These are phyloP conservation scores for Panthera uncia DNA, from an alignment of 2,113 vertebrate species.

Conservation along the genomic window DNA sequence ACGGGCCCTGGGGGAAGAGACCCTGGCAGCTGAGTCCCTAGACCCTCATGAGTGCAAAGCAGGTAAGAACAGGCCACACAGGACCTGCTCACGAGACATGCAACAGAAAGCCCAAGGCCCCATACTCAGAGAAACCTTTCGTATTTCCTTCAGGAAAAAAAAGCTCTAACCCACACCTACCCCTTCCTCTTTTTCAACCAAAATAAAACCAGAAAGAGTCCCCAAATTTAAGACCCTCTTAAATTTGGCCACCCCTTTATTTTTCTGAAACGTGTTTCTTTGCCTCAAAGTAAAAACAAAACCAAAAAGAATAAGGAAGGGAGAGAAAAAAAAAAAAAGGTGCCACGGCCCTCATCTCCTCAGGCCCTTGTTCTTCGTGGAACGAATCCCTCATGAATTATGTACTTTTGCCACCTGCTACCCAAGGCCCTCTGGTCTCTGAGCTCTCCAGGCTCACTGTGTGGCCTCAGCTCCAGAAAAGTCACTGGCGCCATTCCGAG, in stretches of 20 bases:
- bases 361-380: background rate
- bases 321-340: no score
- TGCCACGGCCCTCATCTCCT: background rate
- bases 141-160: background rate
- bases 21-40: accelerated
- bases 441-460: background rate
- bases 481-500: background rate
- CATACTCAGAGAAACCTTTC: background rate
- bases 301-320: background rate
- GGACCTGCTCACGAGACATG: accelerated
- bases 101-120: background rate
- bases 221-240: background rate
- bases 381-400: background rate
- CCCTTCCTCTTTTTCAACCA: background rate
- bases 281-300: background rate
- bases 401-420: background rate
- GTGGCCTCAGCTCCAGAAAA: background rate
- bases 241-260: background rate
- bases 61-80: accelerated
- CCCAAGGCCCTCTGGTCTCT: background rate
- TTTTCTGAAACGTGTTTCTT: background rate
- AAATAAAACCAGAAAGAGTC: background rate
- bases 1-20: background rate
- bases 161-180: background rate
- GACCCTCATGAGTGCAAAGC: background rate